phyloP scores from a whole-genome alignment of 2,113 vertebrate species.

The Prionailurus viverrinus region DNA sequence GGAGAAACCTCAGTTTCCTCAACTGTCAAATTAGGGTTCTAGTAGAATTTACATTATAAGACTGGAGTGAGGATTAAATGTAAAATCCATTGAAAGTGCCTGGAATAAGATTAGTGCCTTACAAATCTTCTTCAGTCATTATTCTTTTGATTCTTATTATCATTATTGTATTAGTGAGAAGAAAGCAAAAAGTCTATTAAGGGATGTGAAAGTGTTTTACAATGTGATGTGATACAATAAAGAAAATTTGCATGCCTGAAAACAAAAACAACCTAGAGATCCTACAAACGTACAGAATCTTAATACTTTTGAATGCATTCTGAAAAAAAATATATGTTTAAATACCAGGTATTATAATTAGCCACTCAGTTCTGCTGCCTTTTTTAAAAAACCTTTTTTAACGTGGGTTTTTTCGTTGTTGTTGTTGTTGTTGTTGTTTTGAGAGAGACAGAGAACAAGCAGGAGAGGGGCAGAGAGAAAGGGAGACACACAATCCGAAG shows the following conservation, averaged over 20 bases:
- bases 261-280: background rate
- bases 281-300: background rate
- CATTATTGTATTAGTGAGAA: background rate
- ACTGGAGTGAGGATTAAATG: background rate
- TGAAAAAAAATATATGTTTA: background rate
- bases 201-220: background rate
- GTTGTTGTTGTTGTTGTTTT: too few species aligned
- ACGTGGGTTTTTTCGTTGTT: too few species aligned
- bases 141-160: background rate
- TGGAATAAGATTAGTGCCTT: background rate
- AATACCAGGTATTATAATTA: background rate
- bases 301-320: background rate
- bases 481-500: too few species aligned
- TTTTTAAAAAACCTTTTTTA: background rate
- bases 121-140: background rate
- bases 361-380: background rate
- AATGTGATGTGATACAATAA: background rate
- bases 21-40: background rate
- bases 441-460: too few species aligned
- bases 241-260: background rate
- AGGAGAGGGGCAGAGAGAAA: too few species aligned
- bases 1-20: background rate
- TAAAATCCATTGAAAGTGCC: slow-evolving; percentile 25
- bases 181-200: background rate
- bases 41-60: background rate